phyloP scores from a whole-genome alignment of 2,888 invertebrate species.

The Philaethria dido region DNA sequence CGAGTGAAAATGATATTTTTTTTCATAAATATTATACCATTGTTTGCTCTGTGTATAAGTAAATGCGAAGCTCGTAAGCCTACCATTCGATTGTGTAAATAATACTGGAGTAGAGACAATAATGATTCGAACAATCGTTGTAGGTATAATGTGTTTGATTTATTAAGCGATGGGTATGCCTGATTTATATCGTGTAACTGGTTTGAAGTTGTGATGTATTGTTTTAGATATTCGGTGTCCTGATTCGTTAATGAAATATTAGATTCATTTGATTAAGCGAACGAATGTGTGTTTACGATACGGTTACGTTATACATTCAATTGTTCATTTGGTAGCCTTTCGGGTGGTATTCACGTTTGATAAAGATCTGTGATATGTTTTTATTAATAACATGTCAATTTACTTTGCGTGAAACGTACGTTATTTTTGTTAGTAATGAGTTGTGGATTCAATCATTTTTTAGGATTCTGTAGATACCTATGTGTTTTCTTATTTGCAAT shows the following conservation, averaged over 20 bases:
- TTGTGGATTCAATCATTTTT: neutral
- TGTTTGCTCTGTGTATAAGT: conserved; percentile 41
- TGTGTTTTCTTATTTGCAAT: no score
- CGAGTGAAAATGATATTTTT: conserved; percentile 31
- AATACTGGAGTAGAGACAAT: conserved; percentile 75
- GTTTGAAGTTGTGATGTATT: conserved; percentile 46
- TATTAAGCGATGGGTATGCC: conserved; percentile 64
- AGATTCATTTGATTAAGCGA: conserved; percentile 35
- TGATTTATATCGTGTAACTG: conserved; percentile 49
- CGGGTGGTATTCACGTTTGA: conserved; percentile 15
- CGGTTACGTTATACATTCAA: conserved; percentile 29
- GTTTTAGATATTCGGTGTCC: conserved; percentile 44
- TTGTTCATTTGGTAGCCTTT: conserved; percentile 19
- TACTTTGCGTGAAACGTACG: neutral
- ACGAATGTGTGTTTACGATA: neutral
- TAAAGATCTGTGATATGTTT: conserved; percentile 16
- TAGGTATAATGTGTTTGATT: conserved; percentile 76
- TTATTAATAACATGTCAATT: conserved; percentile 18
- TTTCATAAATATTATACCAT: conserved; percentile 32
- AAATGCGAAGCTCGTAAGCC: conserved; percentile 56
- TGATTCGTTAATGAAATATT: conserved; percentile 42
- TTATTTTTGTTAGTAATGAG: neutral
- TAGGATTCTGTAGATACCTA: no score
- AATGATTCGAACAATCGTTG: conserved; percentile 73
- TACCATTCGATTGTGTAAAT: conserved; percentile 70